Evolutionary conservation across 1,140 invertebrate genomes (phyloP), one percentile per base, ranked within the genome.

Genomic region (Heliconius nattereri): DNA sequence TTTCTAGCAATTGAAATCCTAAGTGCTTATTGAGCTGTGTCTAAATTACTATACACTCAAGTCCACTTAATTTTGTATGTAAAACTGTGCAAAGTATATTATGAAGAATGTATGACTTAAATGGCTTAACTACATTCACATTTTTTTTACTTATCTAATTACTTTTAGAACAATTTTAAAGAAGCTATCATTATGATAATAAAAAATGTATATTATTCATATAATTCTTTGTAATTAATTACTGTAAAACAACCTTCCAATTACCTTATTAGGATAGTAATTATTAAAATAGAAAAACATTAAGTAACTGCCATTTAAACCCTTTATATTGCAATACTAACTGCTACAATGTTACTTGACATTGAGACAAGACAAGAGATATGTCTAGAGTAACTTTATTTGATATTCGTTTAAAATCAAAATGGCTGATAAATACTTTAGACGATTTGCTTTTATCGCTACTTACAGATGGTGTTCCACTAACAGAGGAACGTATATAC

Each of bases 401-500:
- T 37, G 80, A 83, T 20, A 60, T 79, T 19, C 74, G 77, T 16
- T 66, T 78, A 76, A 81, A 81, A 49, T 84, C 76, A 20, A 60
- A 76, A 16, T 78, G 75, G 66, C 76, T 90, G 37, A 73, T 90
- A 45, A 26, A 81, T 9, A 76, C 74, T 16, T 78, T 89, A 75
- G 87, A 88, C 66, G 75, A 88, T 35, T 85, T 91, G 52, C 32
- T 92, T 1, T 23, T 85, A 40, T 82, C 73, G 2, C 83, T 90
- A 57, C 82, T 85, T 86, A 73, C 76, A 89, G 93, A 94, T 86
- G 91, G 91, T 57, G 88, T 85, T 54, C 89, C 89, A 35, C 86
- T 95, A 80, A 95, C 94, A 40, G 94, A 95, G 79, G 92, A 95
- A 78, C 85, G 88, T 35, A 91, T 95, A 78, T 92, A 87, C 78